These are phyloP conservation scores for Saccostrea cuccullata DNA, from an alignment of 1,140 invertebrate species.

Conservation along the genomic window DNA sequence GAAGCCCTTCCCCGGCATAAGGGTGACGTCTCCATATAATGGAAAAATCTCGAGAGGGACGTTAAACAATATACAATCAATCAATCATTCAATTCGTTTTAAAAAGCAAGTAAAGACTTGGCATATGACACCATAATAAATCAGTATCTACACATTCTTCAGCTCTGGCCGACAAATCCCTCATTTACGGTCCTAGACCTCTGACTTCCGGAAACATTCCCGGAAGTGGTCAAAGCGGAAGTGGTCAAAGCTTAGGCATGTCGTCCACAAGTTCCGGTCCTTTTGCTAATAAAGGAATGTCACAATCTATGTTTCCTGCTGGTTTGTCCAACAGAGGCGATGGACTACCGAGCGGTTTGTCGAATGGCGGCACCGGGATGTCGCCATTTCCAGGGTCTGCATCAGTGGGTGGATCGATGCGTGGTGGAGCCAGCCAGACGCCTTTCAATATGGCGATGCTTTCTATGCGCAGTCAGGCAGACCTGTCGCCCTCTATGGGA, in stretches of 20 bases:
- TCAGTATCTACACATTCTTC: too few species aligned
- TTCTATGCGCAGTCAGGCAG: conserved; percentile 6
- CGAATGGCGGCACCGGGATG: neutral
- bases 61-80: too few species aligned
- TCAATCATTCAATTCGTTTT: too few species aligned
- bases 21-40: too few species aligned
- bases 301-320: neutral
- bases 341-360: neutral
- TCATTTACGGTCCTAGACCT: neutral
- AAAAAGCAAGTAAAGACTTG: neutral
- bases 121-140: too few species aligned
- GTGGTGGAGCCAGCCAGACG: neutral
- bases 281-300: neutral
- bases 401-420: neutral
- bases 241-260: neutral
- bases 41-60: too few species aligned
- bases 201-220: neutral
- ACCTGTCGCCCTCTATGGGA: neutral
- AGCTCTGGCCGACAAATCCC: neutral
- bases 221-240: neutral
- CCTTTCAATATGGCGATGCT: conserved; percentile 11
- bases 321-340: neutral
- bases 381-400: neutral
- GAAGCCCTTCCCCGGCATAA: too few species aligned
- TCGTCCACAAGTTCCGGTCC: neutral